phyloP scores from a whole-genome alignment of 2,113 vertebrate species.

The Mus musculus region GRCm39 chr11:35649501-35650000 shows the following conservation, averaged over 20 bases:
- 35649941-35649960: not conserved
- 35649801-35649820: not conserved
- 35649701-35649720: not conserved
- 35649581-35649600: not conserved
- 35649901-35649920: not conserved
- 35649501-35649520: not conserved
- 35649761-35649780: not conserved
- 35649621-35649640: not conserved
- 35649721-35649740: not conserved
- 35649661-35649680: not conserved
- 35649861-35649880: not conserved
- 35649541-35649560: not conserved
- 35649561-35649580: not conserved
- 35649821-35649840: constrained; percentile 44
- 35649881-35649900: not conserved
- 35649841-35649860: not conserved
- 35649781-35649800: not conserved
- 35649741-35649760: not conserved
- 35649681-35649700: not conserved
- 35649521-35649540: not conserved
- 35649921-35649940: not conserved
- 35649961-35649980: not conserved
- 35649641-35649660: not conserved
- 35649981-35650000: not conserved
- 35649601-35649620: not conserved